phyloP scores from a whole-genome alignment of 2,888 invertebrate genomes.

The Chrysomela aeneicollis region DNA sequence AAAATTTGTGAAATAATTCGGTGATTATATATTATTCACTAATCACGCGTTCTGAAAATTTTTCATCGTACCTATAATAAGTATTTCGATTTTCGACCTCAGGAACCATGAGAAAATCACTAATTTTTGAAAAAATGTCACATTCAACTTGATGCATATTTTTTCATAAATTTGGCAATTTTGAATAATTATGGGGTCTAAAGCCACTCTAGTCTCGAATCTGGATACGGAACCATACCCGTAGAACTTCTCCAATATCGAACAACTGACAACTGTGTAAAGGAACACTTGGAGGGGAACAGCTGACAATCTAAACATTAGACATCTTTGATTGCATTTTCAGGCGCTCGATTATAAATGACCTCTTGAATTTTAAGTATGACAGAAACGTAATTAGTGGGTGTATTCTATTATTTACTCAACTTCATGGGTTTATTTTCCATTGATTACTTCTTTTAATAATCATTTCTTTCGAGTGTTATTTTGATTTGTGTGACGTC shows the following conservation, averaged over 20 bases:
- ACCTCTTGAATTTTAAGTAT: conserved; percentile 51
- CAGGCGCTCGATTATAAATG: conserved; percentile 48
- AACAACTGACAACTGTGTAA: conserved; percentile 15
- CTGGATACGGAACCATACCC: too few relatives aligned
- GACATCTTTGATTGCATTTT: conserved; percentile 59
- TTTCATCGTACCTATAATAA: too few relatives aligned
- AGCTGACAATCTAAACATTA: conserved; percentile 60
- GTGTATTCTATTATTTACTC: conserved; percentile 46
- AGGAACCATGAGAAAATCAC: too few relatives aligned
- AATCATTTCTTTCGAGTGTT: conserved; percentile 49
- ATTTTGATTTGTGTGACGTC: conserved; percentile 59
- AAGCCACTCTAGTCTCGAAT: too few relatives aligned
- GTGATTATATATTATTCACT: too few relatives aligned
- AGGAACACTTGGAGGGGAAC: conserved; percentile 56
- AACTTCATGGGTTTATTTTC: conserved; percentile 47
- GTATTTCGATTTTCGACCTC: too few relatives aligned
- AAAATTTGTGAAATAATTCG: too few relatives aligned
- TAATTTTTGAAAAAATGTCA: too few relatives aligned
- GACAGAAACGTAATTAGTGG: conserved; percentile 57
- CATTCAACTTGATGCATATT: too few relatives aligned
- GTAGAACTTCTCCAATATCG: neutral
- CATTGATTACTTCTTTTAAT: conserved; percentile 44
- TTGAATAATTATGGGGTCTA: too few relatives aligned
- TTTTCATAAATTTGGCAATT: too few relatives aligned
- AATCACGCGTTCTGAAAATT: too few relatives aligned